These are phyloP conservation scores for Nycticryphes semicollaris DNA, from an alignment of 2,113 vertebrate genomes.

Conservation along the genomic window DNA sequence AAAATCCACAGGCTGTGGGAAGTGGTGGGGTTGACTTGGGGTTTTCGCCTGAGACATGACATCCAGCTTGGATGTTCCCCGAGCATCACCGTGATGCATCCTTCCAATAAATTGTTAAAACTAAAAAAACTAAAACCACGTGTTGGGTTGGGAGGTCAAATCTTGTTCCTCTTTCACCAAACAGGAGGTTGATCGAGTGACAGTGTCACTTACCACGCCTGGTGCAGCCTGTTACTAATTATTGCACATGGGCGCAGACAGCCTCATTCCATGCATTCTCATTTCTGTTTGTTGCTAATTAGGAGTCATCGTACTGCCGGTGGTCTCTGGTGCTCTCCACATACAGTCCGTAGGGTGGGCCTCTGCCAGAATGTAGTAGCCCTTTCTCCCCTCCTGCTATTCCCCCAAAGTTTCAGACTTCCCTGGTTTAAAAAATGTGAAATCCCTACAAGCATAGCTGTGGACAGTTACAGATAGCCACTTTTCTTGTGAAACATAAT, in stretches of 20 bases:
- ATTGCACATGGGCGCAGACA: not conserved
- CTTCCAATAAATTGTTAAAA: not conserved
- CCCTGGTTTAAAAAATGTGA: not conserved
- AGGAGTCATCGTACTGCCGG: not conserved
- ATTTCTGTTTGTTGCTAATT: not conserved
- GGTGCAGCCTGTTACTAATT: not conserved
- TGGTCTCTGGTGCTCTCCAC: not conserved
- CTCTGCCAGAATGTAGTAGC: not conserved
- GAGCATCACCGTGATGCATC: accelerated
- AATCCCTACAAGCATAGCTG: not conserved
- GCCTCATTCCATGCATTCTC: not conserved
- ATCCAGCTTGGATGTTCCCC: not conserved
- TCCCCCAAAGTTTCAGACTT: not conserved
- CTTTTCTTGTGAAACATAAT: not conserved
- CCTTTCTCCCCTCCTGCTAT: not conserved
- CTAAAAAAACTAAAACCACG: not conserved
- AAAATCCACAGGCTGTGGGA: not conserved
- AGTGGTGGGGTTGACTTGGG: not conserved
- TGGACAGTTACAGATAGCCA: not conserved
- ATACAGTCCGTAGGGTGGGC: not conserved
- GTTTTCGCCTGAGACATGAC: not conserved
- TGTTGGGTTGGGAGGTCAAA: not conserved
- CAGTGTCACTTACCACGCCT: accelerated
- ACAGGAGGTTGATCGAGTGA: not conserved
- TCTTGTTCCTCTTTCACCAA: not conserved